Conservation (phyloP, 2,888 invertebrate species). For the Lacanobia oleracea region DNA sequence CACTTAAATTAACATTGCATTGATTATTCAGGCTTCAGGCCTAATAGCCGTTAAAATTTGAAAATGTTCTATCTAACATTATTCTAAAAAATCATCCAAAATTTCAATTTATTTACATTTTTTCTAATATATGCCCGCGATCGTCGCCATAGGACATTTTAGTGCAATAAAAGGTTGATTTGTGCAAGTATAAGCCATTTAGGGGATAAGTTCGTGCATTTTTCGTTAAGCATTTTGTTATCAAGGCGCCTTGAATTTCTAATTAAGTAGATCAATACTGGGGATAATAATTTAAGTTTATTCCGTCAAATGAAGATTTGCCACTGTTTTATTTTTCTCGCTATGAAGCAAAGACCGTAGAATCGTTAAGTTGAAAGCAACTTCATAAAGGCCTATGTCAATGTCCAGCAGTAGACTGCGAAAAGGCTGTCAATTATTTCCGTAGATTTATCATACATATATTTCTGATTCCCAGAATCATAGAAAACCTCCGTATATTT, state of each 20-base stretch:
- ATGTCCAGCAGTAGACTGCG: not conserved
- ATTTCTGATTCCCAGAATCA: conserved; percentile 36
- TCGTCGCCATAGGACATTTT: conserved; percentile 1
- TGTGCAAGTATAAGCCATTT: conserved; percentile 7
- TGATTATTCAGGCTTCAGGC: conserved; percentile 4
- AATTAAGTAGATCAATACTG: conserved; percentile 49
- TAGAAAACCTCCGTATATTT: conserved; percentile 16
- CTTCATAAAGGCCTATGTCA: not conserved
- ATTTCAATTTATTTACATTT: conserved; percentile 33
- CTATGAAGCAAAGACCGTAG: not conserved
- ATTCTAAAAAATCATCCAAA: conserved; percentile 52
- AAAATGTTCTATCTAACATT: conserved; percentile 43
- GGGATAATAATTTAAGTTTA: not conserved
- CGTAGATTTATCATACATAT: conserved; percentile 13
- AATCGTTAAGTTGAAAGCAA: conserved; percentile 8
- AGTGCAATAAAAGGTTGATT: not conserved
- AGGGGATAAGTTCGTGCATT: not conserved
- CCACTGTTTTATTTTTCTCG: not conserved
- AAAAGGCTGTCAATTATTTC: conserved; percentile 8
- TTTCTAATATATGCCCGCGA: conserved; percentile 16
- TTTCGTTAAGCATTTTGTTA: not conserved
- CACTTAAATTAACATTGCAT: conserved; percentile 23
- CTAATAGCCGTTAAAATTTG: conserved; percentile 26
- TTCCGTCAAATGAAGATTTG: not conserved
- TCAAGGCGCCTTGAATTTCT: conserved; percentile 3